These are phyloP conservation scores for Aplodontia rufa DNA, from an alignment of 2,113 vertebrate species.

Conservation along the genomic window DNA sequence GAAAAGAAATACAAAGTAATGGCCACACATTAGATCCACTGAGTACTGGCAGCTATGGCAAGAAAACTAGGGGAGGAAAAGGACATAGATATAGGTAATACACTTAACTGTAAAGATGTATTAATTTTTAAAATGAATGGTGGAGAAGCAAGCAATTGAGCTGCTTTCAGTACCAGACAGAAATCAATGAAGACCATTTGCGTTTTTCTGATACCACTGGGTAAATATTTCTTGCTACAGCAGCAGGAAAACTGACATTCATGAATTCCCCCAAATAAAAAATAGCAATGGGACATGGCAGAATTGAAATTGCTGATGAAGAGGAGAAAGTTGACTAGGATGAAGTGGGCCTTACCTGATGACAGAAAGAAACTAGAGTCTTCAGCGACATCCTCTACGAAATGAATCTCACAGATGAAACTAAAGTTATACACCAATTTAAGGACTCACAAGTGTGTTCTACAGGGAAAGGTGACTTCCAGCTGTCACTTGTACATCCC, in stretches of 20 bases:
- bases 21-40: not conserved
- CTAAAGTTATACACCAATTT: not conserved
- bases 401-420: not conserved
- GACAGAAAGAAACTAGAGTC: accelerated
- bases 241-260: not conserved
- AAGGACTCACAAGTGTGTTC: not conserved
- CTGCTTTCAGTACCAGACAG: no score
- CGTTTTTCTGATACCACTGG: no score
- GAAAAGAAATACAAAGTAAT: not conserved
- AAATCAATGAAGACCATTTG: no score
- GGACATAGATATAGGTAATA: not conserved
- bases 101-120: no score
- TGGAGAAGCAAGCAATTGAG: not conserved
- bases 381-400: not conserved
- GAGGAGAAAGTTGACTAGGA: not conserved
- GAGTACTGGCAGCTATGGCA: not conserved
- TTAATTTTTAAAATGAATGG: not conserved
- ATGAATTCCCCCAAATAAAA: not conserved
- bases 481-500: not conserved
- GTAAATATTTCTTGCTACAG: no score
- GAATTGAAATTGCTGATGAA: not conserved
- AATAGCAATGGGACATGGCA: no score
- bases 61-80: not conserved
- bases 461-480: not conserved
- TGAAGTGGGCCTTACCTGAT: not conserved